A percentile compares a stretch with the other conserved stretches of the same genome.
Conservation (phyloP, 2,113 vertebrate species). For the Tor tambroides region DNA sequence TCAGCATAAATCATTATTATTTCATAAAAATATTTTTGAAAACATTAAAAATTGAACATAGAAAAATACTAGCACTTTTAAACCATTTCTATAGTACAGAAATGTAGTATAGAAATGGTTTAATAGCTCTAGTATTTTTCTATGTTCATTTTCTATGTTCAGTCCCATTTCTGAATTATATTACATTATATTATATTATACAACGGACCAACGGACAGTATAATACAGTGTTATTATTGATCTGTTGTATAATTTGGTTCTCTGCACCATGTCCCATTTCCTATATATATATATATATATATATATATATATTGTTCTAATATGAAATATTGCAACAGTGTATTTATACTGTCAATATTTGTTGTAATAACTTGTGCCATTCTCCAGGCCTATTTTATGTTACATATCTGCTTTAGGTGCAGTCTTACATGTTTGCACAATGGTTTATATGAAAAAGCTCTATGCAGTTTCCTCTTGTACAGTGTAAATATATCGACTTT, state of each 20-base stretch:
- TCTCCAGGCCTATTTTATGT: background rate
- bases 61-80: too few relatives aligned
- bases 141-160: too few relatives aligned
- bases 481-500: conserved; percentile 30
- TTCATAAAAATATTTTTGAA: too few relatives aligned
- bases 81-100: too few relatives aligned
- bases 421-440: conserved; percentile 29
- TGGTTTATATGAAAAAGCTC: conserved; percentile 31
- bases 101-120: too few relatives aligned
- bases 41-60: too few relatives aligned
- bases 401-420: background rate
- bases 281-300: background rate
- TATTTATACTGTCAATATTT: conserved; percentile 27
- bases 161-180: too few relatives aligned
- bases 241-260: background rate
- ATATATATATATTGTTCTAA: background rate
- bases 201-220: too few relatives aligned
- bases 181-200: background rate
- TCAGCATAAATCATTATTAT: too few relatives aligned
- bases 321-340: background rate
- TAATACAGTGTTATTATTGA: too few relatives aligned
- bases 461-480: background rate
- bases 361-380: conserved; percentile 20
- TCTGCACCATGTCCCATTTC: background rate
- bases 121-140: too few relatives aligned